Percentiles rank a stretch among this genome's conserved stretches.
Evolutionary conservation across 1,140 invertebrate genomes (phyloP).

Genomic region (Dendroctonus valens): DNA sequence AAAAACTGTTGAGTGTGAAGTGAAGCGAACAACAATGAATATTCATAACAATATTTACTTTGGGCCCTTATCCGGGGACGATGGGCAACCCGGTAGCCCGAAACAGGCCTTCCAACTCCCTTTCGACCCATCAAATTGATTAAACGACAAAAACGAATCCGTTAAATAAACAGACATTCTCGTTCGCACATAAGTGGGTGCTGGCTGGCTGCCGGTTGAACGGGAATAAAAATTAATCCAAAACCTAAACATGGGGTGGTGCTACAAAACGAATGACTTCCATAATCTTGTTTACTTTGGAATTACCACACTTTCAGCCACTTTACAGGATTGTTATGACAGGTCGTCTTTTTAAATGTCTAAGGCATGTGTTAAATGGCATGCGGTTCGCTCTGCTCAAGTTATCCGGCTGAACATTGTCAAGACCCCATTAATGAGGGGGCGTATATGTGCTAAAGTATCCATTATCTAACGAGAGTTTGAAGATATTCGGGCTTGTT

Average conservation of each 20-base stretch:
- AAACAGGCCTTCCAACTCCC: background rate
- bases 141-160: conserved; percentile 10
- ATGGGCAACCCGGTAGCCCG: background rate
- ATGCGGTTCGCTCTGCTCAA: background rate
- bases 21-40: too few species aligned
- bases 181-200: conserved; percentile 2
- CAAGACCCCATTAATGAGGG: too few species aligned
- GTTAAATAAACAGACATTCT: conserved; percentile 16
- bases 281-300: conserved; percentile 31
- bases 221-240: conserved; percentile 28
- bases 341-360: conserved; percentile 16
- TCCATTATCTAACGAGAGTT: too few species aligned
- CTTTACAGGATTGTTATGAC: conserved; percentile 30
- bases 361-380: conserved; percentile 9
- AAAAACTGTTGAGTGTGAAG: too few species aligned
- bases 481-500: too few species aligned
- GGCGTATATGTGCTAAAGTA: too few species aligned
- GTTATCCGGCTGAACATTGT: too few species aligned
- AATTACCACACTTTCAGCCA: conserved; percentile 27
- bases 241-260: conserved; percentile 18
- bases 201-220: conserved; percentile 9
- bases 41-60: too few species aligned
- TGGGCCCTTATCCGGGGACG: too few species aligned
- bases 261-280: conserved; percentile 17
- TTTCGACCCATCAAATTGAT: conserved; percentile 2